A percentile compares a stretch with the other conserved stretches of the same genome.
phyloP scores from a whole-genome alignment of 2,113 vertebrate species.

The Protomyctophum bolini region DNA sequence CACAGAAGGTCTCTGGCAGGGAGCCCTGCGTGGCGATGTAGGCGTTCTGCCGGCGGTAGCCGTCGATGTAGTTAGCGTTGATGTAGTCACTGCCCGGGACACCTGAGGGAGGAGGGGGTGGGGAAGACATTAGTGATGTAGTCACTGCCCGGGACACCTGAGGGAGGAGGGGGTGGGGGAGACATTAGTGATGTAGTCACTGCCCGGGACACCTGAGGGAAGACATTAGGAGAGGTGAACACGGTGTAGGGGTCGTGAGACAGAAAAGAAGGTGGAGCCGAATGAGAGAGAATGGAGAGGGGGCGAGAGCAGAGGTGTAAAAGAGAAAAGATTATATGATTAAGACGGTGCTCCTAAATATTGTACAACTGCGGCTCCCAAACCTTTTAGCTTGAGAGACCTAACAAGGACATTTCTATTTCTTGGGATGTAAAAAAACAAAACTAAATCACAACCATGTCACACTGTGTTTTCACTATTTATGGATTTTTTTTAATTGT shows the following conservation, averaged over 20 bases:
- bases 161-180: background rate
- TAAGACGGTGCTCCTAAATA: too few relatives aligned
- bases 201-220: slow-evolving; percentile 90
- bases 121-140: slow-evolving; percentile 87
- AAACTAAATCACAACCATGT: too few relatives aligned
- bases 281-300: background rate
- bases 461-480: too few relatives aligned
- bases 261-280: background rate
- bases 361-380: too few relatives aligned
- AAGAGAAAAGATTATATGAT: background rate
- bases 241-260: background rate
- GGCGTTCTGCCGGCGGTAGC: slow-evolving; percentile 96
- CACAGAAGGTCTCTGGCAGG: slow-evolving; percentile 96
- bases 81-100: slow-evolving; percentile 97
- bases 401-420: too few relatives aligned
- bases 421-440: too few relatives aligned
- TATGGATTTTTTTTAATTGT: too few relatives aligned
- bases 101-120: slow-evolving; percentile 71
- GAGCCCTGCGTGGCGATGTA: slow-evolving; percentile 98
- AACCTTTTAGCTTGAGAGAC: too few relatives aligned
- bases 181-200: slow-evolving; percentile 97
- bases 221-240: background rate
- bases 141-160: slow-evolving; percentile 95
- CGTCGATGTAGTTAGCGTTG: slow-evolving; percentile 97
- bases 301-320: background rate